Conservation (phyloP, 2,888 invertebrate genomes). For the Alviniconcha strummeri region DNA sequence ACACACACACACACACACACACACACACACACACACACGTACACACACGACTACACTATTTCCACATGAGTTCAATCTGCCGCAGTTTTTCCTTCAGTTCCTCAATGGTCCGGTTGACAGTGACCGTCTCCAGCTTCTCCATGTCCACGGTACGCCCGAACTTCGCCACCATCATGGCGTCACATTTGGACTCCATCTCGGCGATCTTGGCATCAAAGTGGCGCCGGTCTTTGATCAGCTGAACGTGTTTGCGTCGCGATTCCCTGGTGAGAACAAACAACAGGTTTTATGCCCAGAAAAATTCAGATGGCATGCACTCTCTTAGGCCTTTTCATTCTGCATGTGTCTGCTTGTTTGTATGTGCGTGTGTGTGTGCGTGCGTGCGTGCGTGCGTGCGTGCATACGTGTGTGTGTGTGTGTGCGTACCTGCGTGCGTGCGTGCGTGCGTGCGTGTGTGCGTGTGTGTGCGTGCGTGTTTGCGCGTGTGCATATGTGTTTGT, state of each 20-base stretch:
- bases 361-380: not conserved
- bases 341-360: not conserved
- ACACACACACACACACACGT: no score
- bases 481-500: no score
- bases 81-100: slow-evolving; percentile 72
- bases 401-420: no score
- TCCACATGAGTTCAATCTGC: slow-evolving; percentile 62
- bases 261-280: slow-evolving; percentile 55
- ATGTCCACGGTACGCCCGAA: slow-evolving; percentile 72
- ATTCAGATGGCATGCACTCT: not conserved
- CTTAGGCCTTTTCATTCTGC: not conserved
- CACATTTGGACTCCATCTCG: slow-evolving; percentile 68
- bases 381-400: no score
- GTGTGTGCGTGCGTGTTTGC: no score
- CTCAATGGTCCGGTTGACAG: slow-evolving; percentile 71
- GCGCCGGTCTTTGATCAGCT: slow-evolving; percentile 71
- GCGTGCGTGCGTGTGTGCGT: no score
- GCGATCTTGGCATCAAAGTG: slow-evolving; percentile 67
- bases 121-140: slow-evolving; percentile 72
- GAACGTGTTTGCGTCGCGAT: slow-evolving; percentile 68
- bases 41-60: no score
- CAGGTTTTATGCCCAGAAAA: not conserved
- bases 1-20: no score
- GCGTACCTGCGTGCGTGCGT: no score
- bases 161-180: slow-evolving; percentile 72